phyloP scores from a whole-genome alignment of 2,888 invertebrate species.

The Aplocera efformata region DNA sequence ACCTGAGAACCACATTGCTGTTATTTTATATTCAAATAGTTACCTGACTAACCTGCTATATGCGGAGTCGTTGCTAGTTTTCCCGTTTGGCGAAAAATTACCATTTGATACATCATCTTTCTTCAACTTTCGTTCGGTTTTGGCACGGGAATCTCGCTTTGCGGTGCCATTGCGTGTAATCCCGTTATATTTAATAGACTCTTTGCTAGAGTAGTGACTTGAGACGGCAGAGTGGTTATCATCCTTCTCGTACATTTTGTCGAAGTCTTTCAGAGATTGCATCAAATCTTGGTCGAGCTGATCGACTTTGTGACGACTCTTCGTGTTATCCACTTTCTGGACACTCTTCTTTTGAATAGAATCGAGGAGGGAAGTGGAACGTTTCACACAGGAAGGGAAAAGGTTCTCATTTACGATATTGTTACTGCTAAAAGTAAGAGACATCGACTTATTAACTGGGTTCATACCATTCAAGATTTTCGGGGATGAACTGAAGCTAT shows the following conservation, averaged over 20 bases:
- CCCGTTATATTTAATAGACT: conserved; percentile 41
- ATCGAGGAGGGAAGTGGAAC: conserved; percentile 79
- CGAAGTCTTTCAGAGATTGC: conserved; percentile 75
- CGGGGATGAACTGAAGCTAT: conserved; percentile 59
- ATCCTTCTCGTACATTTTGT: conserved; percentile 68
- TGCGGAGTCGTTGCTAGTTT: conserved; percentile 84
- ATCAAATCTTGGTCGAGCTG: conserved; percentile 73
- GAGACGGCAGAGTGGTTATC: conserved; percentile 37
- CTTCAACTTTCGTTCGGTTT: conserved; percentile 56
- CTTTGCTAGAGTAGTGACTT: conserved; percentile 41
- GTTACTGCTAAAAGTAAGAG: conserved; percentile 81
- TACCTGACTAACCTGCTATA: conserved; percentile 89
- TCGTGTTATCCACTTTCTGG: conserved; percentile 55
- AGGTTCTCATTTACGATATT: conserved; percentile 68
- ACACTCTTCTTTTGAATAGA: conserved; percentile 69
- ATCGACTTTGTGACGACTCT: conserved; percentile 67
- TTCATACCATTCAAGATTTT: conserved; percentile 60
- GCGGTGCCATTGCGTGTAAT: conserved; percentile 44
- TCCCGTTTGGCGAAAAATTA: conserved; percentile 64
- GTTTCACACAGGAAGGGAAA: conserved; percentile 77
- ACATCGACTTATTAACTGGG: conserved; percentile 75
- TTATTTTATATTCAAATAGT: conserved; percentile 29
- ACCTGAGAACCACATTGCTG: no score
- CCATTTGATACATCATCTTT: conserved; percentile 57
- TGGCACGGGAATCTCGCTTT: conserved; percentile 52